A percentile compares a stretch with the other conserved stretches of the same genome.
Evolutionary conservation across 2,113 vertebrate genomes (phyloP).

Genomic region (Stictonetta naevosa): DNA sequence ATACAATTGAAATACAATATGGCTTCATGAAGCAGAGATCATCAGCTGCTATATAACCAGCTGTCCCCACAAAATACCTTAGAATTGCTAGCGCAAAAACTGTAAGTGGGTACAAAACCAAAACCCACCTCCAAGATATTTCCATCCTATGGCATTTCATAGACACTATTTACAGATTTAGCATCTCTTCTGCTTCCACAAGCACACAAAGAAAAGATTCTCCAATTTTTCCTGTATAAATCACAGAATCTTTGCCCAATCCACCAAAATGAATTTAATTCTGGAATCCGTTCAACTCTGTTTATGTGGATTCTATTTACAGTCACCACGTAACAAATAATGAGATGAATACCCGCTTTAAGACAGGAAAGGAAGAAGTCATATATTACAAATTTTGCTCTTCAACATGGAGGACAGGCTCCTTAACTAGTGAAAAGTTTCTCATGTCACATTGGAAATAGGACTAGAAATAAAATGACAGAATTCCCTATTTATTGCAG

Average conservation of each 20-base stretch:
- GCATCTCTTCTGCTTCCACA: neutral
- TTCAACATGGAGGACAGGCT: neutral
- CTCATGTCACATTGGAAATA: neutral
- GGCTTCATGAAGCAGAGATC: neutral
- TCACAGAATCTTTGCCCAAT: neutral
- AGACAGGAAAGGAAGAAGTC: accelerated
- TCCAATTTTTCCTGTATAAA: neutral
- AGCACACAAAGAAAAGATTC: neutral
- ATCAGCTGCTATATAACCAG: neutral
- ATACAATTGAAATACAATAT: neutral
- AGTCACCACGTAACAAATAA: neutral
- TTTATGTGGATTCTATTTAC: neutral
- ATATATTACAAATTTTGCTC: neutral
- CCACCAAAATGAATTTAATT: neutral
- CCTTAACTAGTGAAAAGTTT: neutral
- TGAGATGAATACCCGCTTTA: neutral
- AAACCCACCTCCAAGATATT: neutral
- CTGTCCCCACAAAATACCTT: neutral
- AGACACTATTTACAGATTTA: neutral
- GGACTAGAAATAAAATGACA: neutral
- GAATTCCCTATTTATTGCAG: neutral
- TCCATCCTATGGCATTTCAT: neutral
- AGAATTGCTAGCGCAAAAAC: neutral
- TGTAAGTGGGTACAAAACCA: neutral
- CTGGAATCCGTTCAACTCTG: neutral